phyloP scores from a whole-genome alignment of 2,888 invertebrate species.

The Dryobota labecula region DNA sequence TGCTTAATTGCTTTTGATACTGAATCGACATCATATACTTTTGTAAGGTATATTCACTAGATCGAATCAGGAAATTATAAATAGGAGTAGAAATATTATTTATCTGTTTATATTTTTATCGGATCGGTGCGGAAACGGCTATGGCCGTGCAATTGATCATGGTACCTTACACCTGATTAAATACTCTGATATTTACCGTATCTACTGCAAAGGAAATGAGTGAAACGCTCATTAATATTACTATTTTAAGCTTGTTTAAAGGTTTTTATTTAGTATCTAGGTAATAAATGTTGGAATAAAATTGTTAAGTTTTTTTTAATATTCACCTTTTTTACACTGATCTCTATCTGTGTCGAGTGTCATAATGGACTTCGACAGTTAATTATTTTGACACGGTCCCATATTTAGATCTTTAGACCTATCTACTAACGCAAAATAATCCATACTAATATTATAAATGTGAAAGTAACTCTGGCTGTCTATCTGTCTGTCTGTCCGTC shows the following conservation, averaged over 20 bases:
- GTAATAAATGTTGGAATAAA: neutral
- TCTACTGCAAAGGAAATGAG: conserved; percentile 53
- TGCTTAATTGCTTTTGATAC: neutral
- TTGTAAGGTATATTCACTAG: conserved; percentile 37
- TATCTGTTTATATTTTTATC: conserved; percentile 55
- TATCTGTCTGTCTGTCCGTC: no score
- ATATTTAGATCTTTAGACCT: no score
- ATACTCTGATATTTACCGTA: conserved; percentile 46
- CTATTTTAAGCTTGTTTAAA: conserved; percentile 26
- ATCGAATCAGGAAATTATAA: conserved; percentile 55
- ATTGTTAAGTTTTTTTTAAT: neutral
- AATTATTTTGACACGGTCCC: no score
- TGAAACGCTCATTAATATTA: conserved; percentile 40
- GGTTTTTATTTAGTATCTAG: neutral
- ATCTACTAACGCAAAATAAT: neutral
- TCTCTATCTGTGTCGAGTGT: neutral
- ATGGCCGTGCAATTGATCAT: conserved; percentile 49
- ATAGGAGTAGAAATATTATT: conserved; percentile 53
- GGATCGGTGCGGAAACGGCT: conserved; percentile 37
- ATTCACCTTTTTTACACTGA: no score
- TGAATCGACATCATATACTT: conserved; percentile 23
- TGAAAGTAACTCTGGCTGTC: no score
- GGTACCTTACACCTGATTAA: conserved; percentile 52
- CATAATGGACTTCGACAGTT: no score
- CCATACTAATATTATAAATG: no score